Percentiles rank a stretch among this genome's conserved stretches.
Evolutionary conservation across 2,888 invertebrate genomes (phyloP).

Genomic region (Scaptodrosophila latifasciaeformis): DNA sequence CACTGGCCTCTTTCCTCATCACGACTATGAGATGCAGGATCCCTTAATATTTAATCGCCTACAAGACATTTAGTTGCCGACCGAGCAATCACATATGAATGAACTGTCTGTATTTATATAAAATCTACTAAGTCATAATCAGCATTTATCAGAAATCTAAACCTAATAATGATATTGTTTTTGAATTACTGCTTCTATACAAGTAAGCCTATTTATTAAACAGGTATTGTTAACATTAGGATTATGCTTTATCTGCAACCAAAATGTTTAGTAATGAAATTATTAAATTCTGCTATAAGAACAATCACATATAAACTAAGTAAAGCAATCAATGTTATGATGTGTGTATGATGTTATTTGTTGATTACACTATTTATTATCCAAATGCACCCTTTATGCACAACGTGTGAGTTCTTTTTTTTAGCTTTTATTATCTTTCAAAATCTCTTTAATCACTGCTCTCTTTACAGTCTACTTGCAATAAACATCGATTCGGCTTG

Average conservation of each 20-base stretch:
- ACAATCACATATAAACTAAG: too few species aligned
- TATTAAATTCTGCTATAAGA: too few species aligned
- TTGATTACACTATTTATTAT: too few species aligned
- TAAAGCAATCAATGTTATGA: too few species aligned
- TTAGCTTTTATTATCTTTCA: too few species aligned
- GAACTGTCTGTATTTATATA: constrained; percentile 23
- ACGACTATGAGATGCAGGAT: constrained; percentile 65
- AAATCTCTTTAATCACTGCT: constrained; percentile 49
- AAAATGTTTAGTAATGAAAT: too few species aligned
- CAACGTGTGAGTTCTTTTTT: constrained; percentile 5
- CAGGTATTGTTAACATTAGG: constrained; percentile 14
- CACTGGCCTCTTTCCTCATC: constrained; percentile 24
- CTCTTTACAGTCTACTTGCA: constrained; percentile 64
- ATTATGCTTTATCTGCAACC: constrained; percentile 10
- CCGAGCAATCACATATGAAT: background rate
- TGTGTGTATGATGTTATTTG: too few species aligned
- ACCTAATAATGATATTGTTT: too few species aligned
- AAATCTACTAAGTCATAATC: constrained; percentile 66
- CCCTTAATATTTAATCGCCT: constrained; percentile 66
- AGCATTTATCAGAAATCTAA: constrained; percentile 54
- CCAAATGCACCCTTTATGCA: too few species aligned
- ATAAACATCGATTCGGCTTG: constrained; percentile 34
- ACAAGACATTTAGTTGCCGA: constrained; percentile 38
- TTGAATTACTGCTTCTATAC: too few species aligned
- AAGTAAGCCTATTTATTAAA: too few species aligned